Evolutionary conservation across 1,140 invertebrate species (phyloP).

Genomic region (Bombus turneri): DNA sequence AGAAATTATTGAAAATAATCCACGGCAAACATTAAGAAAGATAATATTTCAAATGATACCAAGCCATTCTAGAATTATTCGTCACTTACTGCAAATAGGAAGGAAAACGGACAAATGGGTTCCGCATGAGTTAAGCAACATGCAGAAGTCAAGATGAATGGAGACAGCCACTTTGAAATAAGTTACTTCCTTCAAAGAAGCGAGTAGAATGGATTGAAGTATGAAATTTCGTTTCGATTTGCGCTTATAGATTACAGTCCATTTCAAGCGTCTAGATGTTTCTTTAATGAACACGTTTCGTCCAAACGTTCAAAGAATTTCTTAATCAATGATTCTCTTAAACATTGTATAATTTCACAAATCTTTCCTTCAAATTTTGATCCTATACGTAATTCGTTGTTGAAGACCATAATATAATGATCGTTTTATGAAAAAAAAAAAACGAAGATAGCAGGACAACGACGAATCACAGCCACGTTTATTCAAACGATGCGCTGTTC

Average conservation of each 20-base stretch:
- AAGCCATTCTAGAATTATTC: neutral
- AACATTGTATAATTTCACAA: no score
- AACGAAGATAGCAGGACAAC: neutral
- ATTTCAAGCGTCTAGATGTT: neutral
- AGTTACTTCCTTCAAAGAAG: neutral
- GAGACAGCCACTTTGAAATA: neutral
- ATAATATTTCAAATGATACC: neutral
- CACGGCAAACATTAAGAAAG: neutral
- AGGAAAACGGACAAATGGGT: slow-evolving; percentile 1
- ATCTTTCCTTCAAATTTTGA: no score
- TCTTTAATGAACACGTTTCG: neutral
- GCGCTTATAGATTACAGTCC: no score
- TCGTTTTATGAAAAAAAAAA: neutral
- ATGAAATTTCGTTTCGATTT: neutral
- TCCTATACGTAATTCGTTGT: no score
- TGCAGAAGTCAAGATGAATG: neutral
- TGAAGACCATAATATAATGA: no score
- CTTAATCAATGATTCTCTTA: no score
- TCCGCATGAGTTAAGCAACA: neutral
- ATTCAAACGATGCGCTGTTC: neutral
- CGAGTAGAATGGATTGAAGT: neutral
- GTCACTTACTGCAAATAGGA: neutral
- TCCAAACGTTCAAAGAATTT: no score
- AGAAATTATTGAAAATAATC: slow-evolving; percentile 3
- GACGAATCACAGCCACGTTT: neutral